Base-by-base conservation (phyloP, 92 coral and sea anemone genomes). In the Isaurus tuberculatus region DNA sequence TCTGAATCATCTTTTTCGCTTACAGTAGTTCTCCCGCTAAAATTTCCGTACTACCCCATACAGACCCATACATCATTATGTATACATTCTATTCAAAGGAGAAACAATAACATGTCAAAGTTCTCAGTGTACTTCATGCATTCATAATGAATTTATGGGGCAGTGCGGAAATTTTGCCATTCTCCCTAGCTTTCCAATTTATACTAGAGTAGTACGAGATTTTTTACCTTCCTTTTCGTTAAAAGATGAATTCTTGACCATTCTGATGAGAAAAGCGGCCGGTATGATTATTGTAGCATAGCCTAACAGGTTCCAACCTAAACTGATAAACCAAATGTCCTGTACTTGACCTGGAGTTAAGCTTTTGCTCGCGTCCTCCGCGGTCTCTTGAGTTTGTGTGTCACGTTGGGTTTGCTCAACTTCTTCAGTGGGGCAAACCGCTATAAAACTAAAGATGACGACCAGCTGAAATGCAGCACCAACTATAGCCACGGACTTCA, bases 211-310 rank as follows among this genome's bases (percentile, higher is more conserved):
- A 40, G 0, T 40, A 40, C 46, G 22, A 19, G 2, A 22, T 20
- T 55, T 8, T 7, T 43, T 68, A 94, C 98, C 98, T 71, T 84
- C 91, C 33, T 80, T 73, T 74, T 97, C 97, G 48, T 94, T 90
- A 79, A 97, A 97, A 79, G 93, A 94, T 15, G 98, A 94, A 55
- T 97, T 90, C 73, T 97, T 94, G 33, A 97, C 88, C 86, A 94
- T 87, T 55, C 97, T 92, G 25, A 97, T 92, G 10, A 92, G 19
- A n/a, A 94, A 53, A 3, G 94, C 92, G 23, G 87, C 94, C 5
- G 99, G 99, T 1, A 97, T 72, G 17, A 94, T 75, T 11, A 97
- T 61, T 6, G 99, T 97, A 36, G 98, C 98, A 87, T 97, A 97
- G 46, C 99, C 99, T 51, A 97, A 79, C 0, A 94, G 22, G 42